phyloP scores from a whole-genome alignment of 2,113 vertebrate species.

The Oryctolagus cuniculus region mOryCun1.1 NC_091449.1:33145501-33146000 shows the following conservation, averaged over 20 bases:
- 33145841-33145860: background rate
- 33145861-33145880: background rate
- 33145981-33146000: constrained; percentile 74
- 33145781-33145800: background rate
- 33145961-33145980: constrained; percentile 73
- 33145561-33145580: too few species aligned
- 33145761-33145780: constrained; percentile 32
- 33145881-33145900: constrained; percentile 64
- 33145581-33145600: too few species aligned
- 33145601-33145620: background rate
- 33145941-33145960: constrained; percentile 61
- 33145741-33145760: background rate
- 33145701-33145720: background rate
- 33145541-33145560: too few species aligned
- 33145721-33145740: rapidly evolving
- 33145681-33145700: background rate
- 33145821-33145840: background rate
- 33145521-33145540: too few species aligned
- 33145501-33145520: too few species aligned
- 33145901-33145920: constrained; percentile 78
- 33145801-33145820: rapidly evolving
- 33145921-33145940: constrained; percentile 78
- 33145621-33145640: rapidly evolving
- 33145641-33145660: rapidly evolving
- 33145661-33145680: rapidly evolving